phyloP scores from a whole-genome alignment of 2,888 invertebrate genomes.

The Pelosia muscerda region DNA sequence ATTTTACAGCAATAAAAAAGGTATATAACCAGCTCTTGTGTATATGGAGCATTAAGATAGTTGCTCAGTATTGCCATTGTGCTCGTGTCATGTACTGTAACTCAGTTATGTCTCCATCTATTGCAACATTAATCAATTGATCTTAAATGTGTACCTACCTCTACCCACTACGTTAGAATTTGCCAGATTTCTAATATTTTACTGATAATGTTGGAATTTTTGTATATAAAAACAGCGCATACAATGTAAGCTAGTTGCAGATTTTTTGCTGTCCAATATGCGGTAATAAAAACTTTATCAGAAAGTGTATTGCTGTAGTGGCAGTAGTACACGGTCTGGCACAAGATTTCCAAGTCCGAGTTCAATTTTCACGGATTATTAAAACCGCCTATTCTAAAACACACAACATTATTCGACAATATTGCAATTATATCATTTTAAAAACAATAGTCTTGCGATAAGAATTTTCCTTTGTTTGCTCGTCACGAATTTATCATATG shows the following conservation, averaged over 20 bases:
- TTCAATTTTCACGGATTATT: too few relatives aligned
- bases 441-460: neutral
- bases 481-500: neutral
- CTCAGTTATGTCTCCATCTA: neutral
- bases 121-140: neutral
- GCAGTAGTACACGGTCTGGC: too few relatives aligned
- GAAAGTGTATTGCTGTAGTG: too few relatives aligned
- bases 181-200: neutral
- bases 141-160: neutral
- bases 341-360: too few relatives aligned
- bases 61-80: neutral
- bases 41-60: neutral
- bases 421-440: neutral
- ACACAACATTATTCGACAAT: too few relatives aligned
- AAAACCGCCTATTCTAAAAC: too few relatives aligned
- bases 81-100: neutral
- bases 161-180: neutral
- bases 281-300: neutral
- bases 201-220: too few relatives aligned
- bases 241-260: neutral
- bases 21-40: too few relatives aligned
- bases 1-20: conserved; percentile 7
- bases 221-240: too few relatives aligned
- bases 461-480: neutral
- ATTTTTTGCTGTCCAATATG: neutral